Conservation (phyloP, 1,140 invertebrate genomes). For the Propsilocerus akamusi region DNA sequence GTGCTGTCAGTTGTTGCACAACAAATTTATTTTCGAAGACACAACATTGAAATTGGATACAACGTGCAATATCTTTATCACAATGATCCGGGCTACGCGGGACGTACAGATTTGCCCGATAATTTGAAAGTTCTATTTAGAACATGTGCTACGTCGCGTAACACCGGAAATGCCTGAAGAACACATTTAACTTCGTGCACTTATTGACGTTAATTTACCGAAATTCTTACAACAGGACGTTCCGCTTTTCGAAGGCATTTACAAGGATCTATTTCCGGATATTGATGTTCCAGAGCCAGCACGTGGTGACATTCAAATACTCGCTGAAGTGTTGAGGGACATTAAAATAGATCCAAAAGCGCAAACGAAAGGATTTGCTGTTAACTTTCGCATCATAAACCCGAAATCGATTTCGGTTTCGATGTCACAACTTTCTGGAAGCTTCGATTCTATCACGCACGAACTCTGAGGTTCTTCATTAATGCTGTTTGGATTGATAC, state of each 20-base stretch:
- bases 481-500: slow-evolving; percentile 93
- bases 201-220: slow-evolving; percentile 85
- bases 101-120: slow-evolving; percentile 76
- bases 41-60: slow-evolving; percentile 77
- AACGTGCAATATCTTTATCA: slow-evolving; percentile 83
- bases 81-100: slow-evolving; percentile 87
- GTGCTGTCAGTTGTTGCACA: slow-evolving; percentile 84
- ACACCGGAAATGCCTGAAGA: slow-evolving; percentile 54
- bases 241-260: slow-evolving; percentile 76
- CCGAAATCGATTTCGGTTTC: slow-evolving; percentile 89
- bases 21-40: slow-evolving; percentile 88
- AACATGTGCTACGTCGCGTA: slow-evolving; percentile 73
- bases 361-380: slow-evolving; percentile 55
- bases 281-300: slow-evolving; percentile 46
- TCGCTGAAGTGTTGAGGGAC: slow-evolving; percentile 53
- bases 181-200: slow-evolving; percentile 59
- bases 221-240: slow-evolving; percentile 82
- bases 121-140: slow-evolving; percentile 88
- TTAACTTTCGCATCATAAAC: slow-evolving; percentile 74
- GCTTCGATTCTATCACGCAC: slow-evolving; percentile 75
- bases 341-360: slow-evolving; percentile 36
- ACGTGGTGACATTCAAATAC: slow-evolving; percentile 46
- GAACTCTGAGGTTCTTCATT: slow-evolving; percentile 77
- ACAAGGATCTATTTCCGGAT: slow-evolving; percentile 76
- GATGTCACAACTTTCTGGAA: slow-evolving; percentile 82